Conservation (phyloP, 2,797 vertebrate species). For the Microtus agrestis region DNA sequence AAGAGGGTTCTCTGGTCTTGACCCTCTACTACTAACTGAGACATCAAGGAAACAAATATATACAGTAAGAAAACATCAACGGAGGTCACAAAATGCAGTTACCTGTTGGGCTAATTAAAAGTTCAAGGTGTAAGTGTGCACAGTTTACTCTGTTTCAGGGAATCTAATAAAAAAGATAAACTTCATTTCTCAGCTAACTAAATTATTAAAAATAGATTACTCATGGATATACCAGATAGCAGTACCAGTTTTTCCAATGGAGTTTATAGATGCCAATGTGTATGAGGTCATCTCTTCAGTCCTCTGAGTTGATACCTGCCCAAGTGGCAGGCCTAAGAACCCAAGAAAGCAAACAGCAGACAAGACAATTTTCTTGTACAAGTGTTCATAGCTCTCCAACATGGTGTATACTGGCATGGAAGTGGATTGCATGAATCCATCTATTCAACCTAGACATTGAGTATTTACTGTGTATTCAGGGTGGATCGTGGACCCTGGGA, state of each 20-base stretch:
- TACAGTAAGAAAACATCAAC: not conserved
- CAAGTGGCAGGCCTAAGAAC: not conserved
- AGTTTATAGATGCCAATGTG: not conserved
- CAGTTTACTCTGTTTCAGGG: not conserved
- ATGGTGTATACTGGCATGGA: not conserved
- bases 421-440: not conserved
- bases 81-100: not conserved
- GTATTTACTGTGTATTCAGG: not conserved
- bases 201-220: not conserved
- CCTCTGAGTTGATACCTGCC: not conserved
- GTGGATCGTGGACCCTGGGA: not conserved
- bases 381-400: not conserved
- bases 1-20: not conserved
- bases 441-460: not conserved
- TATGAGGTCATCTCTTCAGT: not conserved
- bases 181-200: not conserved
- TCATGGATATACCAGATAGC: not conserved
- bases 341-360: not conserved
- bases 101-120: conserved; percentile 18
- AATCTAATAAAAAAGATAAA: conserved; percentile 16
- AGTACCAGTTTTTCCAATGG: conserved; percentile 7
- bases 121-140: not conserved
- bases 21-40: not conserved
- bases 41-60: not conserved
- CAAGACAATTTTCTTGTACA: not conserved